Conservation (phyloP, 2,888 invertebrate species). For the Diachrysia chrysitis region DNA sequence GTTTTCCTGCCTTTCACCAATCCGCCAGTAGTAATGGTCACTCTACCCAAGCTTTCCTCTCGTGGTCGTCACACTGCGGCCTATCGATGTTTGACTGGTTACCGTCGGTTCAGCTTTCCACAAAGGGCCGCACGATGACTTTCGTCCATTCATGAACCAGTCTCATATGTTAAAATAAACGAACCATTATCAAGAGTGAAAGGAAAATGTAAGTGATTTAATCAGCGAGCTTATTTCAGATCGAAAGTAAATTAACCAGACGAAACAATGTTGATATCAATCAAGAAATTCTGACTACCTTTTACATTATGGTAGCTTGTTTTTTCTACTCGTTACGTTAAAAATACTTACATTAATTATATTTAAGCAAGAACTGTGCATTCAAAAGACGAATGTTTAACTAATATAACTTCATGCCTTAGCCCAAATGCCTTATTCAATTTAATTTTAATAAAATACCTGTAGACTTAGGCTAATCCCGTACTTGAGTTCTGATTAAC, state of each 20-base stretch:
- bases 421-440: no score
- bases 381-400: no score
- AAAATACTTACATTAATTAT: neutral
- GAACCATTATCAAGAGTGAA: conserved; percentile 51
- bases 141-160: conserved; percentile 39
- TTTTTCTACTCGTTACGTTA: neutral
- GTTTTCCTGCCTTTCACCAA: conserved; percentile 23
- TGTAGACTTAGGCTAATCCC: no score
- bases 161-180: conserved; percentile 38
- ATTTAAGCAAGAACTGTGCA: neutral
- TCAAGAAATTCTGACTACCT: neutral
- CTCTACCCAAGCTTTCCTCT: conserved; percentile 61
- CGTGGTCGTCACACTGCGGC: conserved; percentile 52
- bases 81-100: conserved; percentile 58
- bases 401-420: no score
- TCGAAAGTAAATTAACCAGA: conserved; percentile 29
- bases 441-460: no score
- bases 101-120: conserved; percentile 60
- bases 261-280: conserved; percentile 5
- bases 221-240: conserved; percentile 34
- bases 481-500: no score
- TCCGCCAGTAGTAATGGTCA: conserved; percentile 44
- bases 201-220: conserved; percentile 28
- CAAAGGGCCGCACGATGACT: conserved; percentile 46
- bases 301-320: neutral